Evolutionary conservation across 2,888 invertebrate genomes (phyloP), one percentile per base, ranked within the genome.

Genomic region (Platycheirus albimanus): DNA sequence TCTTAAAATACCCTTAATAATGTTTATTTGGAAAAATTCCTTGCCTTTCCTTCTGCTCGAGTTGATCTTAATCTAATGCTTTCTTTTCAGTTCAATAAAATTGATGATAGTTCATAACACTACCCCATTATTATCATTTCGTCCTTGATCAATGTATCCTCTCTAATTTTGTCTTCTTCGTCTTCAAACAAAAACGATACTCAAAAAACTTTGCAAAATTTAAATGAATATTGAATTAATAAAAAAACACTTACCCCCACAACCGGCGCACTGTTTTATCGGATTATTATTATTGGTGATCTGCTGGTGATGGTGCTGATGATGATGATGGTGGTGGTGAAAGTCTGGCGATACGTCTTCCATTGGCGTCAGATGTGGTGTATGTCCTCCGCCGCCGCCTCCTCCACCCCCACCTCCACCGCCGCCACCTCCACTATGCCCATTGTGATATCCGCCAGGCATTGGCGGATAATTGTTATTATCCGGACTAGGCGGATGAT

Each of bases 261-360:
- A 98, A 87, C 97, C 97, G 86, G 96, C 96, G 92, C 98, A 98
- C 90, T 95, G 94, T 91, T 95, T 95, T 88, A 95, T 93, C 86
- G 91, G 91, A 87, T 87, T 87, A 87, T 87, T 89, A 51, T 89
- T 88, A 85, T 89, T 88, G 86, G 89, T 87, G 86, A 90, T 88
- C 86, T 88, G 89, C 85, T 89, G 88, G 71, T 87, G 87, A 85
- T 87, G 87, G 72, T 86, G 86, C 54, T 86, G 86, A 75, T 86
- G 85, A 86, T 88, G 88, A 85, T 86, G 86, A 71, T 88, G 89
- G 63, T 86, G 86, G 83, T 86, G 87, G 66, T 85, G 86, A 79
- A 88, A 89, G 85, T 89, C 88, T 85, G 88, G 89, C 85, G 88
- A 89, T 79, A 88, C 86, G 85, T 90, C 90, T 86, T 90, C 90